Base-by-base conservation (phyloP, 2,888 invertebrate genomes). In the Esperia sulphurella region DNA sequence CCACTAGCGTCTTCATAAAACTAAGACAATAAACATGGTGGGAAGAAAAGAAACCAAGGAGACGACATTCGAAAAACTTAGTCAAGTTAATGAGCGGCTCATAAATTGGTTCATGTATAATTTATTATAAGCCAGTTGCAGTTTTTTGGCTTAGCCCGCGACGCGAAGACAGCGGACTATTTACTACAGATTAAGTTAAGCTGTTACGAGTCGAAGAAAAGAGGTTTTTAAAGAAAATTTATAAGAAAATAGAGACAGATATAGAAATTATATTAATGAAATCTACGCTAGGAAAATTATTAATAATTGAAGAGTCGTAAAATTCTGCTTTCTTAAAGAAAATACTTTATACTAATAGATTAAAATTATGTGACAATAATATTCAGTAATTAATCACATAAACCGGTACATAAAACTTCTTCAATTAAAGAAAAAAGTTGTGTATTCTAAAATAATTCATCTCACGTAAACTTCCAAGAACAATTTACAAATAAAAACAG, bases 61-160 rank as follows among this genome's bases (percentile, higher is more conserved):
- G 60, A 68, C 71, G 61, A 63, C 59, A 68, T 70, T 59, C 59
- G 57, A 75, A 79, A 75, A 46, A 71, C 63, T 68, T 70, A 61
- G 59, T 61, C 58, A 71, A 72, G 63, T 71, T 81, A 83, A 83
- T 82, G 80, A 83, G 71, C 61, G 51, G 31, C 59, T 65, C 68
- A 72, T 84, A 86, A 82, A 84, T 80, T 81, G 69, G 64, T 67
- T 75, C 76, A 76, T 79, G 79, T 80, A 74, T 82, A 78, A 85
- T 81, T 85, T 86, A 87, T 79, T 72, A 73, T 56, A n/a, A 61
- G 65, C 66, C 67, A 70, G 71, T 75, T 72, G 76, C 73, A 81
- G 77, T 81, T 82, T 84, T 85, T 85, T 79, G 77, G 75, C 74
- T 75, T 73, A 68, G 67, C 70, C 67, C 63, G 68, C 63, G 62